Percentiles rank a stretch among this genome's conserved stretches.
Conservation (phyloP, 2,113 vertebrate species). For the Esox niger region DNA sequence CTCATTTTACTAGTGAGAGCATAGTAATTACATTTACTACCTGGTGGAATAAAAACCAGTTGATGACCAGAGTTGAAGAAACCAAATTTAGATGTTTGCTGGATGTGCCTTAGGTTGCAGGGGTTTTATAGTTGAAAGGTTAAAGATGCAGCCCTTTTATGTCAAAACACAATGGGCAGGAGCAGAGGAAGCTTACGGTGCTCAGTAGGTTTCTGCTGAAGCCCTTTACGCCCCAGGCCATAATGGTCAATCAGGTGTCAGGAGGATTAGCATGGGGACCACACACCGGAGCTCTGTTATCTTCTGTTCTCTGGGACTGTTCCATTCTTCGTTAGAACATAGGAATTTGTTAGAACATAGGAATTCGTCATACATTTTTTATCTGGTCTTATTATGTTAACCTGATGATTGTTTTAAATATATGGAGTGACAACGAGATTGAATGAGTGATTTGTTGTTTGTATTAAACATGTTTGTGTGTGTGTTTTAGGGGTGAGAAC, state of each 20-base stretch:
- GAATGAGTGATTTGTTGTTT: background rate
- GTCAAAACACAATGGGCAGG: conserved; percentile 58
- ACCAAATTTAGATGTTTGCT: too few species aligned
- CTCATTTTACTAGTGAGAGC: too few species aligned
- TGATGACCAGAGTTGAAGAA: too few species aligned
- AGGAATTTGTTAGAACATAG: background rate
- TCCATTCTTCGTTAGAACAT: conserved; percentile 27
- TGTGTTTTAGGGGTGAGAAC: too few species aligned
- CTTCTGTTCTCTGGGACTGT: conserved; percentile 9
- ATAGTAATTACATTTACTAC: too few species aligned
- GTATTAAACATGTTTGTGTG: background rate
- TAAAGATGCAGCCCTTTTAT: conserved; percentile 67
- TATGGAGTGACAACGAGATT: background rate
- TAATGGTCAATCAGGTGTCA: conserved; percentile 59
- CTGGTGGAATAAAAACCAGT: too few species aligned
- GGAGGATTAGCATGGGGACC: conserved; percentile 61
- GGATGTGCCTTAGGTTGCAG: conserved; percentile 57
- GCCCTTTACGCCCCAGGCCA: conserved; percentile 47
- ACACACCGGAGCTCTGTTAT: conserved; percentile 55
- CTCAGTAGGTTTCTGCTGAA: conserved; percentile 37
- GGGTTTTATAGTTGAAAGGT: conserved; percentile 66
- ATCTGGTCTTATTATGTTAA: background rate
- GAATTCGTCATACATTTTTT: background rate
- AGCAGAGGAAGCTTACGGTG: conserved; percentile 43
- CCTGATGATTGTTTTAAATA: too few species aligned